A percentile compares a stretch with the other conserved stretches of the same genome.
Conservation (phyloP, 2,113 vertebrate genomes). For the Alectura lathami region DNA sequence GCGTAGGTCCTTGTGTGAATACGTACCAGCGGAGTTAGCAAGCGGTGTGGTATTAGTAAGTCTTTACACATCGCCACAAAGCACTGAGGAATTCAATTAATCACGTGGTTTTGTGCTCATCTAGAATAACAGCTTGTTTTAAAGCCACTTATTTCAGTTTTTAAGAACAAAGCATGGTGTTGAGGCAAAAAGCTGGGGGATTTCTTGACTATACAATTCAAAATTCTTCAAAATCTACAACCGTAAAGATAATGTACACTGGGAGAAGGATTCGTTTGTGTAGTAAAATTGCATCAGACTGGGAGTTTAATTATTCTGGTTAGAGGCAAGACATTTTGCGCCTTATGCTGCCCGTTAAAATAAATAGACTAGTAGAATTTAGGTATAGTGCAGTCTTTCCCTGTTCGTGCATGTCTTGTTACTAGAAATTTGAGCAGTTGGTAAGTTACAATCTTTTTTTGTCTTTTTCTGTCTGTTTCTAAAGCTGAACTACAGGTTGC, state of each 20-base stretch:
- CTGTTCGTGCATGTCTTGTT: neutral
- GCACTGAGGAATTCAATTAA: neutral
- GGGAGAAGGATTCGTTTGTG: neutral
- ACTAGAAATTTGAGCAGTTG: neutral
- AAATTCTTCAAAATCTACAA: neutral
- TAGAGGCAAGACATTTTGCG: neutral
- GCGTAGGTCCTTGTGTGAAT: neutral
- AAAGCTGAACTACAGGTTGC: conserved; percentile 87
- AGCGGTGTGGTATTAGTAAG: fast-evolving
- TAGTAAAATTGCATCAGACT: neutral
- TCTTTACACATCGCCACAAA: neutral
- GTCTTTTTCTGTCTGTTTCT: neutral
- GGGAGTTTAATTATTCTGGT: neutral
- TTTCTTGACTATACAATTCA: neutral
- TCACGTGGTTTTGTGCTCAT: neutral
- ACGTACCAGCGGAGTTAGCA: neutral
- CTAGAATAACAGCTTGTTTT: neutral
- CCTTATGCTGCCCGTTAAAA: neutral
- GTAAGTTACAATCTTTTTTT: neutral
- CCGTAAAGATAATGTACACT: neutral
- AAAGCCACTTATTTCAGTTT: neutral
- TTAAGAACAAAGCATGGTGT: neutral
- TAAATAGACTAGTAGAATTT: neutral
- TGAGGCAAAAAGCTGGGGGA: neutral
- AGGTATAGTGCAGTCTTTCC: neutral